Percentiles rank a stretch among this genome's conserved stretches.
Evolutionary conservation across 1,140 invertebrate species (phyloP).

Genomic region (Apolygus lucorum): DNA sequence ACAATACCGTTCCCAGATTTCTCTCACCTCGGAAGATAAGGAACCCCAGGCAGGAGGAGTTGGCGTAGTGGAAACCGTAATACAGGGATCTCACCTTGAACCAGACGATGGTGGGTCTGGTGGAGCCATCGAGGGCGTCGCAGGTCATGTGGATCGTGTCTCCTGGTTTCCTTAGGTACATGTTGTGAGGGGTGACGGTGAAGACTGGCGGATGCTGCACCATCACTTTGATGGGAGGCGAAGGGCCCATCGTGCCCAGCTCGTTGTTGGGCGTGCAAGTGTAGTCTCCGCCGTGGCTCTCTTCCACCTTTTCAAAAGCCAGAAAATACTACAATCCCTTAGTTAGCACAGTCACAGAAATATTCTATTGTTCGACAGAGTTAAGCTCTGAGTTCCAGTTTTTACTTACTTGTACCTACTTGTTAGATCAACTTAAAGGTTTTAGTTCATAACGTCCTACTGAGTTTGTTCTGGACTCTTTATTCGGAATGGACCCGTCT

Average conservation of each 20-base stretch:
- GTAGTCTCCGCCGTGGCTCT: slow-evolving; percentile 69
- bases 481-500: no score
- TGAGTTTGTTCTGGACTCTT: no score
- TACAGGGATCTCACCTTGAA: slow-evolving; percentile 55
- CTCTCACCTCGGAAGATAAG: not conserved
- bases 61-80: not conserved
- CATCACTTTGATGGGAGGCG: slow-evolving; percentile 75
- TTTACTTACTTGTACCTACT: no score
- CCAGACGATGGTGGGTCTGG: slow-evolving; percentile 73
- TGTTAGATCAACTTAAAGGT: no score
- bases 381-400: no score
- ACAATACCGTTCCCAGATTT: no score
- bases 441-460: no score
- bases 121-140: slow-evolving; percentile 61
- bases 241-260: slow-evolving; percentile 74
- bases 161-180: slow-evolving; percentile 73
- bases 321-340: not conserved
- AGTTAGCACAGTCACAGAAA: not conserved
- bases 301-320: slow-evolving; percentile 48
- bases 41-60: not conserved
- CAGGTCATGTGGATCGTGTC: slow-evolving; percentile 76
- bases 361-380: no score
- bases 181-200: slow-evolving; percentile 60
- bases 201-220: slow-evolving; percentile 78
- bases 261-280: slow-evolving; percentile 87